phyloP scores from a whole-genome alignment of 2,888 invertebrate species.

The Polydrusus cervinus region DNA sequence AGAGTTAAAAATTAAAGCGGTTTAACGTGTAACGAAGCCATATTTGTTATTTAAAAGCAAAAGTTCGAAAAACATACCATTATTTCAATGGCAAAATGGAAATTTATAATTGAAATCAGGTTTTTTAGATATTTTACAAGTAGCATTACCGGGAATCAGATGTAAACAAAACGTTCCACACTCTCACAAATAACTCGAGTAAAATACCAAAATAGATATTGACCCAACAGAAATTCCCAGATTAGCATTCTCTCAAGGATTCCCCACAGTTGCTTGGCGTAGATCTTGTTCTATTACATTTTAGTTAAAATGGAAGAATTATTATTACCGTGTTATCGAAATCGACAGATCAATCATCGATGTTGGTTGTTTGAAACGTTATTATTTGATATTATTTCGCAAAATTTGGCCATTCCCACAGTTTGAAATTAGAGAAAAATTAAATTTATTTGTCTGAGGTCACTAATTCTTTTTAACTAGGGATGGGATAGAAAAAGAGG shows the following conservation, averaged over 20 bases:
- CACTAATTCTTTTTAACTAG: too few relatives aligned
- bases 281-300: constrained; percentile 1
- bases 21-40: too few relatives aligned
- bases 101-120: not conserved
- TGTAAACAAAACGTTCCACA: constrained; percentile 12
- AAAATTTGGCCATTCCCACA: too few relatives aligned
- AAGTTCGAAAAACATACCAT: too few relatives aligned
- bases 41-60: too few relatives aligned
- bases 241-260: constrained; percentile 13
- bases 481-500: too few relatives aligned
- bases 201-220: constrained; percentile 20
- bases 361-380: too few relatives aligned
- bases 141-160: not conserved
- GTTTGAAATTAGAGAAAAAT: too few relatives aligned
- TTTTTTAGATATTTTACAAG: not conserved
- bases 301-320: not conserved
- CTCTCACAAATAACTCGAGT: constrained; percentile 10
- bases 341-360: not conserved
- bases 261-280: not conserved
- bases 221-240: constrained; percentile 20
- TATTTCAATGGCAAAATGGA: too few relatives aligned
- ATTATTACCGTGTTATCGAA: not conserved
- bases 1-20: too few relatives aligned
- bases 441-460: too few relatives aligned
- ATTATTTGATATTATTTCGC: too few relatives aligned